Base-by-base conservation (phyloP, 2,888 invertebrate species). In the Acrocera orbiculus region DNA sequence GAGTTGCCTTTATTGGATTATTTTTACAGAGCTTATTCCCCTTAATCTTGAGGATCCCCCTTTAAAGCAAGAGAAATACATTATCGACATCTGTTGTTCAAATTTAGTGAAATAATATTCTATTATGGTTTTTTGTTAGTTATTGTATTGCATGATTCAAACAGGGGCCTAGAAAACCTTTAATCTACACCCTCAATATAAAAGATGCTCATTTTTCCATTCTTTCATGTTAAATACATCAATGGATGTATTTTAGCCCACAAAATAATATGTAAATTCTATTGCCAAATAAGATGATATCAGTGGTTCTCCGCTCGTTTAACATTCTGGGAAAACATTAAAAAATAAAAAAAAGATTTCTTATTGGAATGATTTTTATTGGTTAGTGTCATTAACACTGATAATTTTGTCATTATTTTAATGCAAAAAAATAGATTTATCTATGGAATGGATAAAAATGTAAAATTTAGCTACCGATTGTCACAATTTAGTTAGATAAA, bases 41-140 rank as follows among this genome's bases (percentile, higher is more conserved):
- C 27, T 16, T 10, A 26, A 26, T 9, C 8, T 13, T 13, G 8
- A 5, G 4, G 13, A 3, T 7, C 7, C 14, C 13, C 34, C n/a
- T 27, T 14, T 22, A 22, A 10, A 22, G 24, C 13, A 14, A 11
- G 24, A 28, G 17, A 17, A n/a, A n/a, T 24, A 23, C 35, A 40
- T 40, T 40, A 37, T 40, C 35, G 33, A 37, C 40, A 40, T 40
- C 40, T 40, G 40, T 35, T 40, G 33, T 37, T 40, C 33, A 27
- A 37, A 37, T 40, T 40, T 35, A 35, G 27, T 35, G 30, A 35
- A 32, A 40, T 32, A 28, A 29, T 33, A 14, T 31, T 17, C 13
- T 16, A 10, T 15, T 27, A 10, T 27, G 9, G 8, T 10, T 27
- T 27, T n/a, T 27, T 22, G 10, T 10, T 10, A 8, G 22, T 8